Conservation (phyloP, 2,888 invertebrate genomes). For the Hirtodrosophila confusa region DNA sequence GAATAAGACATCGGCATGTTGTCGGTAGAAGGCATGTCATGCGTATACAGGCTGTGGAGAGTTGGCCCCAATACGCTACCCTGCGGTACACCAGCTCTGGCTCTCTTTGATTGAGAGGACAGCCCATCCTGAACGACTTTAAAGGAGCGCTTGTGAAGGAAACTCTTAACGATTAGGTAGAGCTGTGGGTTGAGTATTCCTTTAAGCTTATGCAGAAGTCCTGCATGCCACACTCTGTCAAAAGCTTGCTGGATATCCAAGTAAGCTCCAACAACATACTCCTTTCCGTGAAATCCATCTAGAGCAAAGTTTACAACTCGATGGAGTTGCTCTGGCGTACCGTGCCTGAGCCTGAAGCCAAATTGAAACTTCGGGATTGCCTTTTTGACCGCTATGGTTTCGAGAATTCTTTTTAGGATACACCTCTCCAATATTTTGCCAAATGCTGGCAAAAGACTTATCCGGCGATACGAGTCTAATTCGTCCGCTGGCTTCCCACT, state of each 20-base stretch:
- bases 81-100: background rate
- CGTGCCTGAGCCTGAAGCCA: conserved; percentile 7
- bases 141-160: no score
- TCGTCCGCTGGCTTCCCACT: background rate
- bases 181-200: background rate
- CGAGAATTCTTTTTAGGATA: background rate
- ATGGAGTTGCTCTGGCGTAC: background rate
- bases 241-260: background rate
- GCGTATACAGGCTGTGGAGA: background rate
- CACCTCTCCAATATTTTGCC: conserved; percentile 6
- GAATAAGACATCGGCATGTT: background rate
- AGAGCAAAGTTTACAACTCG: conserved; percentile 7
- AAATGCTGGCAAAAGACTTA: conserved; percentile 3
- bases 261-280: conserved; percentile 6
- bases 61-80: conserved; percentile 2
- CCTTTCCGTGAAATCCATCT: conserved; percentile 7
- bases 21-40: background rate
- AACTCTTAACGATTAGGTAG: background rate
- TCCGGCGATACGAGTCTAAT: background rate
- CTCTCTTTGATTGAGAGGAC: conserved; percentile 2
- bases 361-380: conserved; percentile 14
- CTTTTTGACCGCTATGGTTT: conserved; percentile 3
- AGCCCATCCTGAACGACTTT: background rate
- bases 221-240: background rate
- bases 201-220: background rate